Percentiles rank a stretch among this genome's conserved stretches.
phyloP scores from a whole-genome alignment of 2,113 vertebrate genomes.

The Telmatochromis brichardi region DNA sequence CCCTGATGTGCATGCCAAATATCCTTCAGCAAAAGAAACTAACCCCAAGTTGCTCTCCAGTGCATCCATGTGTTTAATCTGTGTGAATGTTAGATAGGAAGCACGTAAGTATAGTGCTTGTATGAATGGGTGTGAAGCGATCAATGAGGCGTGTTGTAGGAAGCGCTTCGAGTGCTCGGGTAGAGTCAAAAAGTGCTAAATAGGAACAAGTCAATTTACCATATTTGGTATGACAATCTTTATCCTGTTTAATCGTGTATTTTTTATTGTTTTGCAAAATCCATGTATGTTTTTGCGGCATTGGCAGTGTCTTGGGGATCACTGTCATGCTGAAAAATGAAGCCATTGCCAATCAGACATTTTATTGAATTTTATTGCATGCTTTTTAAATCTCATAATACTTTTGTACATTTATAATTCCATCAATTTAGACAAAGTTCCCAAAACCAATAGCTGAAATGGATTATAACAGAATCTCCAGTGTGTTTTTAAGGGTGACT shows the following conservation, averaged over 20 bases:
- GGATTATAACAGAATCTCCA: background rate
- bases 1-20: background rate
- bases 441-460: background rate
- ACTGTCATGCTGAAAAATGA: background rate
- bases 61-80: background rate
- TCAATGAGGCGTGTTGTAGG: background rate
- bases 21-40: background rate
- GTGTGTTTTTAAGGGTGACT: background rate
- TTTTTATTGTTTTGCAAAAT: background rate
- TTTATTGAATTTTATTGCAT: background rate
- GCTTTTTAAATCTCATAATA: background rate
- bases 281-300: background rate
- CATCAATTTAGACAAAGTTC: background rate
- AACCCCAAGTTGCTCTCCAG: background rate
- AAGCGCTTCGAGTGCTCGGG: background rate
- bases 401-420: background rate
- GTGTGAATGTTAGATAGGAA: background rate
- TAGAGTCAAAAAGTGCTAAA: background rate
- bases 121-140: background rate
- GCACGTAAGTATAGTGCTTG: background rate
- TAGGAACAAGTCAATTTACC: background rate
- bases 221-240: background rate
- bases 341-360: background rate
- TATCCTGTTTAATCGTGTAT: background rate
- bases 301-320: background rate